Percentiles rank a stretch among this genome's conserved stretches.
phyloP scores from a whole-genome alignment of 2,113 vertebrate species.

The Eudyptes chrysolophus region DNA sequence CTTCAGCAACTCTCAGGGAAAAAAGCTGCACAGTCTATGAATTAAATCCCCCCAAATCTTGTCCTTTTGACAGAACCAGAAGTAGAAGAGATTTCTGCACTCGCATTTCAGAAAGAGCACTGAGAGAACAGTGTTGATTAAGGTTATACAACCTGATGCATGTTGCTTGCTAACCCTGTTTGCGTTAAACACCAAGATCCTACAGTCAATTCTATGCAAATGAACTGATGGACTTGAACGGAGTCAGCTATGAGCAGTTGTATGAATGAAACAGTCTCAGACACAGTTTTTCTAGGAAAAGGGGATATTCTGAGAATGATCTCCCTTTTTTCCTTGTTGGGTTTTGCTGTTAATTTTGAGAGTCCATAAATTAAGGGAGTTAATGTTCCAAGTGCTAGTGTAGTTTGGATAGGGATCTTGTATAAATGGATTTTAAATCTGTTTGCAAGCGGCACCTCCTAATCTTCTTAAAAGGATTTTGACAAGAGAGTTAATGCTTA shows the following conservation, averaged over 20 bases:
- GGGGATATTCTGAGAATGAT: not conserved
- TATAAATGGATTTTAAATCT: slow-evolving; percentile 2
- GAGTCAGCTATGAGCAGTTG: not conserved
- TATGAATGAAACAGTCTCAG: not conserved
- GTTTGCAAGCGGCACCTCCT: not conserved
- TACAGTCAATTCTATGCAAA: not conserved
- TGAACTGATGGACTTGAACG: not conserved
- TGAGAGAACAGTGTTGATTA: not conserved
- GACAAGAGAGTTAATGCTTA: slow-evolving; percentile 27
- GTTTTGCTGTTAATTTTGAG: not conserved
- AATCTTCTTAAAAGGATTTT: slow-evolving; percentile 56
- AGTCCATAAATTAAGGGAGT: not conserved
- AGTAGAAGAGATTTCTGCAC: not conserved
- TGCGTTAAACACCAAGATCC: not conserved
- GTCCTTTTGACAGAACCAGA: not conserved
- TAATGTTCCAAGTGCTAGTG: not conserved
- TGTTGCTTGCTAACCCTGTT: not conserved
- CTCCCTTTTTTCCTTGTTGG: not conserved
- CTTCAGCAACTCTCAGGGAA: not conserved
- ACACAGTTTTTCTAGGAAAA: not conserved
- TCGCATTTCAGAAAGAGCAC: not conserved
- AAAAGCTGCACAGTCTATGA: not conserved
- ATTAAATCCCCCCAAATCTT: not conserved
- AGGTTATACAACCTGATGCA: not conserved
- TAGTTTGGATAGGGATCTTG: not conserved